phyloP scores from a whole-genome alignment of 2,888 invertebrate genomes.

The Thalpophila matura region DNA sequence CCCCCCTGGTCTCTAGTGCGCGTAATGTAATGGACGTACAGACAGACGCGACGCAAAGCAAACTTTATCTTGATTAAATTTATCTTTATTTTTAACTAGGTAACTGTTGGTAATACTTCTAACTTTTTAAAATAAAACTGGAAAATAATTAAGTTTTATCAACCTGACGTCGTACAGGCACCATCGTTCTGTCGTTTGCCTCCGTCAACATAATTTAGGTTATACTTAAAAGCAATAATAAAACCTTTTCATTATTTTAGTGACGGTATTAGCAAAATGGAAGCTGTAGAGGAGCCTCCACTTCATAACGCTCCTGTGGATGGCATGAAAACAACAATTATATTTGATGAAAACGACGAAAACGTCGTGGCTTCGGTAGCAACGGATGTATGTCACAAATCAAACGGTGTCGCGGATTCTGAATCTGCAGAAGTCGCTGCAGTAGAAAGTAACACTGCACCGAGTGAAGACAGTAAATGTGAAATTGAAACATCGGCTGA shows the following conservation, averaged over 20 bases:
- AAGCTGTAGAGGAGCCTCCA: slow-evolving; percentile 70
- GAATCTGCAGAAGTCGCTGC: slow-evolving; percentile 57
- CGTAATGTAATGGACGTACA: slow-evolving; percentile 63
- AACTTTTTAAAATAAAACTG: slow-evolving; percentile 8
- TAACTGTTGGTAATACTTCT: slow-evolving; percentile 37
- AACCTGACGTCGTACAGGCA: not conserved
- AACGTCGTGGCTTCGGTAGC: slow-evolving; percentile 64
- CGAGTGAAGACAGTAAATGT: slow-evolving; percentile 41
- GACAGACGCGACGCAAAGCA: slow-evolving; percentile 70
- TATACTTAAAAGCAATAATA: slow-evolving; percentile 54
- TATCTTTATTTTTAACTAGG: slow-evolving; percentile 52
- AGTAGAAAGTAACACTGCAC: slow-evolving; percentile 48
- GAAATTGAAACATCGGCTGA: slow-evolving; percentile 37
- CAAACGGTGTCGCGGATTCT: slow-evolving; percentile 80
- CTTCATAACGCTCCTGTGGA: slow-evolving; percentile 67
- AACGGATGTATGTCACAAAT: slow-evolving; percentile 78
- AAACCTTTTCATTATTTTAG: slow-evolving; percentile 53
- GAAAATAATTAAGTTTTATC: not conserved
- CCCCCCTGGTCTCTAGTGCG: slow-evolving; percentile 35
- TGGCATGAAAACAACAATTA: slow-evolving; percentile 68
- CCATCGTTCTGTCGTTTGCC: slow-evolving; percentile 26
- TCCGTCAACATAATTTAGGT: slow-evolving; percentile 60
- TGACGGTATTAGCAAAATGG: slow-evolving; percentile 61
- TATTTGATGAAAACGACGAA: slow-evolving; percentile 63
- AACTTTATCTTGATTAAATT: slow-evolving; percentile 60